Evolutionary conservation across 2,797 vertebrate genomes (phyloP).

Genomic region (Mareca penelope): DNA sequence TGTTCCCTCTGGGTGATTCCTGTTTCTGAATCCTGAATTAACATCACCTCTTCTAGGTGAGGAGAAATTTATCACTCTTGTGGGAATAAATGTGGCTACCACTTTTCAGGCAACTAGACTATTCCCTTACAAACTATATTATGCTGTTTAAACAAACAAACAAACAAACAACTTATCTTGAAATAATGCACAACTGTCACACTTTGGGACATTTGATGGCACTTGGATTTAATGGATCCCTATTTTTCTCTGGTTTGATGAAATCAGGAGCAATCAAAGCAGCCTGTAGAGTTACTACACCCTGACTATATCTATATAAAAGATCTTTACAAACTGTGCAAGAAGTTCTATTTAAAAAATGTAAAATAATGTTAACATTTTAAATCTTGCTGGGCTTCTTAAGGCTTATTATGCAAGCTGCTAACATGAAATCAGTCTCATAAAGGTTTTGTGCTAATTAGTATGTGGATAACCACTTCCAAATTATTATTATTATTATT

Average conservation of each 20-base stretch:
- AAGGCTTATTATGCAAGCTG: neutral
- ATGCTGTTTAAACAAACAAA: neutral
- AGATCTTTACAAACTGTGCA: neutral
- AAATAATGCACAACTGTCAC: neutral
- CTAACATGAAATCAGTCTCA: neutral
- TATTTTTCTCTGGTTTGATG: neutral
- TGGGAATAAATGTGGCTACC: neutral
- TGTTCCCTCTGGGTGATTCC: neutral
- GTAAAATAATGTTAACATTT: neutral
- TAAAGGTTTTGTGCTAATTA: neutral
- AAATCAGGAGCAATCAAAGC: neutral
- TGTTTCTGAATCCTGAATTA: neutral
- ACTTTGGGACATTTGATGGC: neutral
- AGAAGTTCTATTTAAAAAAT: neutral
- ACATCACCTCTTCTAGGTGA: neutral
- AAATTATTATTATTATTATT: neutral
- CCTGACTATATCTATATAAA: neutral
- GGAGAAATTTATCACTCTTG: neutral
- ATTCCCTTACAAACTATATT: neutral
- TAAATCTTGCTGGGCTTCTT: neutral
- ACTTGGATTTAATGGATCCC: neutral
- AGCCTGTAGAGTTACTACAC: neutral
- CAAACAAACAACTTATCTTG: neutral
- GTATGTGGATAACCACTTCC: neutral
- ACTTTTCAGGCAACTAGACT: neutral